phyloP scores from a whole-genome alignment of 2,113 vertebrate species.

The Ochotona curzoniae region DNA sequence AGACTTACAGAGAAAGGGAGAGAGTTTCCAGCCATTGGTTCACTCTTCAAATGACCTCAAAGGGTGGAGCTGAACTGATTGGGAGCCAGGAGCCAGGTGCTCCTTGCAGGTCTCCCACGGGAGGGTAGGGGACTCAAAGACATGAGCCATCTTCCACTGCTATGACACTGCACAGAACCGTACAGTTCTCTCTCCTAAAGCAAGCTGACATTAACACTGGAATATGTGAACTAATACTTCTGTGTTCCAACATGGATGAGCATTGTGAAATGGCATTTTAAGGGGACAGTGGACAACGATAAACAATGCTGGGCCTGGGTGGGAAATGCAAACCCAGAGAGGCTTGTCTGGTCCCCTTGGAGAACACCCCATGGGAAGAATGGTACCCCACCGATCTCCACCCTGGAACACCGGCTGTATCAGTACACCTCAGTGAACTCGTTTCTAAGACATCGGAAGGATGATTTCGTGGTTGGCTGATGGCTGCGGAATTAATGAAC shows the following conservation, averaged over 20 bases:
- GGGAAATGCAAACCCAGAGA: conserved; percentile 39
- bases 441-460: conserved; percentile 54
- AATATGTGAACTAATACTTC: conserved; percentile 66
- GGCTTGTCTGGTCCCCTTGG: conserved; percentile 27
- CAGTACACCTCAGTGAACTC: conserved; percentile 36
- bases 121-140: too few species aligned
- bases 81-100: too few species aligned
- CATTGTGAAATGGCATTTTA: conserved; percentile 47
- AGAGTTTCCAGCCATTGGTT: too few species aligned
- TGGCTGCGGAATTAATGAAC: neutral
- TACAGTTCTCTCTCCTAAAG: conserved; percentile 47
- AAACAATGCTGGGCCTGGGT: conserved; percentile 27
- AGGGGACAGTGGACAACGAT: conserved; percentile 20
- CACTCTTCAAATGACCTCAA: too few species aligned
- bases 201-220: conserved; percentile 70
- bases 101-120: too few species aligned
- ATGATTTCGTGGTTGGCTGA: neutral
- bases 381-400: neutral
- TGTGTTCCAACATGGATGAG: conserved; percentile 52
- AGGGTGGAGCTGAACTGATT: too few species aligned
- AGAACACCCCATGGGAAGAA: conserved; percentile 6
- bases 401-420: neutral
- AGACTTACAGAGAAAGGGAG: too few species aligned
- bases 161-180: too few species aligned
- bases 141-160: too few species aligned